Evolutionary conservation across 2,888 invertebrate species (phyloP), one percentile per base, ranked within the genome.

Genomic region (Parochlus steinenii): DNA sequence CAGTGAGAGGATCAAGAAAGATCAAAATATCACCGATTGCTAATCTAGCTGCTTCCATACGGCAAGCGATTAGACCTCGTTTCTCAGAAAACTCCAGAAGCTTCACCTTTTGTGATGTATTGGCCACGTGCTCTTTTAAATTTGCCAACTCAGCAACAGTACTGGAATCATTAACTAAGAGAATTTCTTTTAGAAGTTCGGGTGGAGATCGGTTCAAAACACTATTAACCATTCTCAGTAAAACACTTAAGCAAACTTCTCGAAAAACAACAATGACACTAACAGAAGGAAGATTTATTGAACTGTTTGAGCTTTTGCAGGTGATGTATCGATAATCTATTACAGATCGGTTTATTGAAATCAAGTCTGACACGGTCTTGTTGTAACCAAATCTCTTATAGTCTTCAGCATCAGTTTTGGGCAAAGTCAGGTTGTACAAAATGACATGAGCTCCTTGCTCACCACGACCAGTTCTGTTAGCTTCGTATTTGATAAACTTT

Each of bases 1-100:
- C 92, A 58, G 89, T 90, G 58, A 93, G 93, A 20, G 90, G 87
- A 56, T 93, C 93, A 10, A 93, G 62, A 52, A 92, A 93, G 4
- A 89, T 82, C 31, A 93, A 63, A 5, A 81, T 86, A 51, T 87
- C 76, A 2, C 89, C 92, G 33, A 64, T 68, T 2, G 83, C 83
- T 46, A 71, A 66, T 48, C 71, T 71, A n/a, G 89, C 87, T 27
- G 92, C 93, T 52, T 81, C 63, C 34, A 93, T 66, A 41, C 93
- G 65, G 1, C 92, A 92, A 43, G 87, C 70, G 31, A 93, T 92
- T 37, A 93, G 59, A 5, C 93, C 93, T 3, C 81, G 82, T 39
- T 93, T 66, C 46, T 73, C 72, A 28, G 70, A 69, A 22, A 82
- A 85, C 37, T 92, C 67, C 31, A 82, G 63, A 26, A 90, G 71